Conservation (phyloP, 2,888 invertebrate genomes). For the Plagodis pulveraria region DNA sequence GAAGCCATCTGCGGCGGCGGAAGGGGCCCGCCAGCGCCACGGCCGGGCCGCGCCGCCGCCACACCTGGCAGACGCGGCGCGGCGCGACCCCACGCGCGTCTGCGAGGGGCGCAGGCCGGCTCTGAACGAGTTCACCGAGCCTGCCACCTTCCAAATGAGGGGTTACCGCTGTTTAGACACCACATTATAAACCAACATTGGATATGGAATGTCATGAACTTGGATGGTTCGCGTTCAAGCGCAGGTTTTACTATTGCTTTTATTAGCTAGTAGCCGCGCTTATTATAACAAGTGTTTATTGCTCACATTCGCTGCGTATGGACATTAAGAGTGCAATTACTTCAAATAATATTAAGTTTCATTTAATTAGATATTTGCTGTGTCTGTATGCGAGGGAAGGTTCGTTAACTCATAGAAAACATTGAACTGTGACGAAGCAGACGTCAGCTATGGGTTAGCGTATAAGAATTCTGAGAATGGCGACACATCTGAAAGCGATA, state of each 20-base stretch:
- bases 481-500: slow-evolving; percentile 3
- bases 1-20: slow-evolving; percentile 67
- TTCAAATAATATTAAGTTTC: neutral
- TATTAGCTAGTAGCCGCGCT: slow-evolving; percentile 38
- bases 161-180: slow-evolving; percentile 54
- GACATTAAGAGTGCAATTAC: slow-evolving; percentile 3
- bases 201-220: slow-evolving; percentile 42
- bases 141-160: slow-evolving; percentile 55
- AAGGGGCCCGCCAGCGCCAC: slow-evolving; percentile 51
- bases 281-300: slow-evolving; percentile 28
- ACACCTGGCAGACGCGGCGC: slow-evolving; percentile 72
- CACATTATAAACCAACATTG: slow-evolving; percentile 45
- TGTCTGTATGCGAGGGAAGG: neutral
- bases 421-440: too few species aligned
- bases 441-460: too few species aligned
- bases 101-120: slow-evolving; percentile 52
- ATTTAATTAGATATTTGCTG: neutral
- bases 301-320: slow-evolving; percentile 21
- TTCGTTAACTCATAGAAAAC: too few species aligned
- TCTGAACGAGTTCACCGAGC: slow-evolving; percentile 55
- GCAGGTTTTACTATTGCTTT: slow-evolving; percentile 46
- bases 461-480: neutral
- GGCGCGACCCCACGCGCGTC: slow-evolving; percentile 20
- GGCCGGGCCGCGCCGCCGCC: neutral
- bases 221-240: slow-evolving; percentile 27